Conservation (phyloP, 2,888 invertebrate genomes). For the Caenorhabditis japonica region DNA sequence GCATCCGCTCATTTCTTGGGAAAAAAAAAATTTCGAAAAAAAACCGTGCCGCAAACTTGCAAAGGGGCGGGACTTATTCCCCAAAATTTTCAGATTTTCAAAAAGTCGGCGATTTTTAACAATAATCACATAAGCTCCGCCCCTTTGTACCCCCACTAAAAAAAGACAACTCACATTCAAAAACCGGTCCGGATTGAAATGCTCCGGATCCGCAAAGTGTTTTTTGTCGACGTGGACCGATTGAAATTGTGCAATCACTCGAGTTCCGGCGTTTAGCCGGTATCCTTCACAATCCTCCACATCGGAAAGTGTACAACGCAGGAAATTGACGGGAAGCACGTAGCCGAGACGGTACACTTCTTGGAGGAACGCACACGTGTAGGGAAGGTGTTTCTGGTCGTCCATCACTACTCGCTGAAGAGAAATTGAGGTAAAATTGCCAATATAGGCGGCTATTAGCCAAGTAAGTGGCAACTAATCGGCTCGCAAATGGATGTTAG, state of each 20-base stretch:
- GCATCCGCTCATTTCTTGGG: too few relatives aligned
- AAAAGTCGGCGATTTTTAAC: too few relatives aligned
- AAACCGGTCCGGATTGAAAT: conserved; percentile 51
- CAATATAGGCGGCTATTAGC: too few relatives aligned
- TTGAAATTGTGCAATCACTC: conserved; percentile 57
- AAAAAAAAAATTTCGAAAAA: too few relatives aligned
- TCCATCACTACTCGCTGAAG: conserved; percentile 55
- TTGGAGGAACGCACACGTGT: conserved; percentile 59
- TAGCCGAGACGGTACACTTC: conserved; percentile 61
- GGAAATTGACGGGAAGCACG: conserved; percentile 55
- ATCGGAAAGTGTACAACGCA: conserved; percentile 49
- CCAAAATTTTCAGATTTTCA: too few relatives aligned
- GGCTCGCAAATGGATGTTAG: too few relatives aligned
- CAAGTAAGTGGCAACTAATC: too few relatives aligned
- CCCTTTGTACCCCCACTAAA: too few relatives aligned
- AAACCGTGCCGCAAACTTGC: too few relatives aligned
- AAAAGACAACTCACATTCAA: conserved; percentile 50
- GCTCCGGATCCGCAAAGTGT: conserved; percentile 49
- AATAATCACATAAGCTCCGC: too few relatives aligned
- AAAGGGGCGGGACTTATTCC: too few relatives aligned
- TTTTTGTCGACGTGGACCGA: conserved; percentile 57
- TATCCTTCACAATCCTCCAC: conserved; percentile 52
- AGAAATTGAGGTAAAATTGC: too few relatives aligned
- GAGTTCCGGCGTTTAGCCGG: conserved; percentile 45
- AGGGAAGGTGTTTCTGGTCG: conserved; percentile 58